A percentile compares a stretch with the other conserved stretches of the same genome.
Evolutionary conservation across 2,888 invertebrate species (phyloP).

Genomic region (Dryomyza anilis): DNA sequence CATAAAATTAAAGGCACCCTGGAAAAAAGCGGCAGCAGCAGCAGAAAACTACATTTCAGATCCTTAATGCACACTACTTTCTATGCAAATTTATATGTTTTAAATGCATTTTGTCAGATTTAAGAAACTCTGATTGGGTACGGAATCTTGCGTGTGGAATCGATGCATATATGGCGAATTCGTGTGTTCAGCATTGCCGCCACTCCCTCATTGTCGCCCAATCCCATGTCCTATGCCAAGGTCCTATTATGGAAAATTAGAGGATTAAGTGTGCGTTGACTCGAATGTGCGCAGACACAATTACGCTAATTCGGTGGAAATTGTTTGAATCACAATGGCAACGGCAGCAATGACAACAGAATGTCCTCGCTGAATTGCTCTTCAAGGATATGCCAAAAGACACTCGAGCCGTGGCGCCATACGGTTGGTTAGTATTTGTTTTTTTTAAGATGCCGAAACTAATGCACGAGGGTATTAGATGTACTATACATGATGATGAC

Average conservation of each 20-base stretch:
- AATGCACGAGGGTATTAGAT: no score
- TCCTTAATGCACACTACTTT: conserved; percentile 45
- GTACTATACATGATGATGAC: no score
- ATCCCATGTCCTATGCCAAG: neutral
- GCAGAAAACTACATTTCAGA: neutral
- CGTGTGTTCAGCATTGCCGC: neutral
- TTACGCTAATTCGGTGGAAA: conserved; percentile 53
- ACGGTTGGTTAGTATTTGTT: no score
- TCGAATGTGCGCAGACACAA: conserved; percentile 40
- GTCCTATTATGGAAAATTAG: conserved; percentile 42
- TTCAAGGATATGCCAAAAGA: neutral
- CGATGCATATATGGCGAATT: neutral
- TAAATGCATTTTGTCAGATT: conserved; percentile 59
- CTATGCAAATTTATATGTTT: conserved; percentile 59
- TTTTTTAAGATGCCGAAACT: no score
- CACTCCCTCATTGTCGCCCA: neutral
- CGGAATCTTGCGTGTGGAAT: conserved; percentile 45
- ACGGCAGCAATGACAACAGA: no score
- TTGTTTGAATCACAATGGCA: conserved; percentile 37
- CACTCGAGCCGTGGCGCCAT: no score
- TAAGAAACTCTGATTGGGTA: conserved; percentile 53
- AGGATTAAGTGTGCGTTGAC: conserved; percentile 46
- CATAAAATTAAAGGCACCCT: neutral
- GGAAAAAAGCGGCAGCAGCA: neutral
- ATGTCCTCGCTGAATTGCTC: neutral